These are phyloP conservation scores for Metaphire vulgaris DNA, from an alignment of 1,140 invertebrate genomes.

Conservation along the genomic window DNA sequence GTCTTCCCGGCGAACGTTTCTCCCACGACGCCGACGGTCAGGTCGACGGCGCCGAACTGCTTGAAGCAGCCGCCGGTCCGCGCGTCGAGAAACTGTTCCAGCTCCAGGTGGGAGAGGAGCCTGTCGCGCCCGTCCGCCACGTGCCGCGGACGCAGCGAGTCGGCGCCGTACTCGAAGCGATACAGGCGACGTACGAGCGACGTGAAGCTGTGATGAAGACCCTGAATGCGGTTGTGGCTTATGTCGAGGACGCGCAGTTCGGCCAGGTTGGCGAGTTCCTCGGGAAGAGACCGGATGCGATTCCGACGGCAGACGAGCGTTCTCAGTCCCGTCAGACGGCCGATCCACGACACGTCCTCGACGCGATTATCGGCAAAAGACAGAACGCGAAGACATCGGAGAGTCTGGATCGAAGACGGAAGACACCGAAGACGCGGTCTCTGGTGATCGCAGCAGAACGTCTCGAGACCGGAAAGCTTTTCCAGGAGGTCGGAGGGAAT, in stretches of 20 bases:
- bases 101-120: conserved; percentile 21
- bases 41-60: not conserved
- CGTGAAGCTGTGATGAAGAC: conserved; percentile 2
- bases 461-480: conserved; percentile 10
- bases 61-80: not conserved
- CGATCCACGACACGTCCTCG: conserved; percentile 22
- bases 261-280: conserved; percentile 18
- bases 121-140: not conserved
- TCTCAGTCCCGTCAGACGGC: conserved; percentile 8
- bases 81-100: conserved; percentile 19
- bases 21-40: conserved; percentile 23
- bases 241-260: conserved; percentile 24
- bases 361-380: conserved; percentile 25
- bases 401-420: conserved; percentile 19
- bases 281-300: conserved; percentile 20
- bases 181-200: conserved; percentile 20
- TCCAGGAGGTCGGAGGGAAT: conserved; percentile 23
- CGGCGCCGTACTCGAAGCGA: conserved; percentile 26
- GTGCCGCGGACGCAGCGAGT: conserved; percentile 11
- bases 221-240: conserved; percentile 21
- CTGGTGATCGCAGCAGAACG: conserved; percentile 23
- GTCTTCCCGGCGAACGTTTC: conserved; percentile 23
- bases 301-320: conserved; percentile 19
- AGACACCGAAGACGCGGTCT: conserved; percentile 17
- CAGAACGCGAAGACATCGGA: conserved; percentile 7